phyloP scores from a whole-genome alignment of 1,140 invertebrate genomes.

The Ips typographus region DNA sequence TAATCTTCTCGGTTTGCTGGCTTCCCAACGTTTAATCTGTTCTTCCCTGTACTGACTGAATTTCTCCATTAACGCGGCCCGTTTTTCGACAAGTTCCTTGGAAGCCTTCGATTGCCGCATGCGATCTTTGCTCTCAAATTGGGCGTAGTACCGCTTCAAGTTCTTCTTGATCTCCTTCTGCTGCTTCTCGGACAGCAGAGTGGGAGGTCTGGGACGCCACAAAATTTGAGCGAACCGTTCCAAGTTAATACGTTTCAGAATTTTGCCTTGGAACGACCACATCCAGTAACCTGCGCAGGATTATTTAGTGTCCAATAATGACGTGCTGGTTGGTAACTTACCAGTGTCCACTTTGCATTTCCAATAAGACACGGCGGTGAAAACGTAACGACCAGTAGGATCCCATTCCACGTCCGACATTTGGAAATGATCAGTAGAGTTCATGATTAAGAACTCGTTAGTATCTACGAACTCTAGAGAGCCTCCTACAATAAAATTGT shows the following conservation, averaged over 20 bases:
- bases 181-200: conserved; percentile 76
- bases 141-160: conserved; percentile 93
- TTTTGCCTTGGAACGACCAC: conserved; percentile 88
- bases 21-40: conserved; percentile 72
- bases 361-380: conserved; percentile 93
- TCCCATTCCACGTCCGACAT: conserved; percentile 98
- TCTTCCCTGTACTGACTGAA: conserved; percentile 80
- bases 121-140: conserved; percentile 96
- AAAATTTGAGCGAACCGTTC: conserved; percentile 93
- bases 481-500: conserved; percentile 53
- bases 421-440: conserved; percentile 86
- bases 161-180: conserved; percentile 97
- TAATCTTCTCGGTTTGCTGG: conserved; percentile 76
- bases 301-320: too few relatives aligned
- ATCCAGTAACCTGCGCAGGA: conserved; percentile 79
- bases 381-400: conserved; percentile 96
- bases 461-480: conserved; percentile 95
- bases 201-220: conserved; percentile 93
- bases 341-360: conserved; percentile 94
- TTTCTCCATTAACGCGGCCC: conserved; percentile 83
- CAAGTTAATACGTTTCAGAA: conserved; percentile 78
- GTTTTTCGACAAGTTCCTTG: conserved; percentile 95
- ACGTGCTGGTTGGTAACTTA: conserved; percentile 18
- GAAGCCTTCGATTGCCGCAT: conserved; percentile 90
- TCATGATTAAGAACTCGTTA: conserved; percentile 92